Evolutionary conservation across 2,797 vertebrate species (phyloP).

Genomic region (Anguilla megastoma): DNA sequence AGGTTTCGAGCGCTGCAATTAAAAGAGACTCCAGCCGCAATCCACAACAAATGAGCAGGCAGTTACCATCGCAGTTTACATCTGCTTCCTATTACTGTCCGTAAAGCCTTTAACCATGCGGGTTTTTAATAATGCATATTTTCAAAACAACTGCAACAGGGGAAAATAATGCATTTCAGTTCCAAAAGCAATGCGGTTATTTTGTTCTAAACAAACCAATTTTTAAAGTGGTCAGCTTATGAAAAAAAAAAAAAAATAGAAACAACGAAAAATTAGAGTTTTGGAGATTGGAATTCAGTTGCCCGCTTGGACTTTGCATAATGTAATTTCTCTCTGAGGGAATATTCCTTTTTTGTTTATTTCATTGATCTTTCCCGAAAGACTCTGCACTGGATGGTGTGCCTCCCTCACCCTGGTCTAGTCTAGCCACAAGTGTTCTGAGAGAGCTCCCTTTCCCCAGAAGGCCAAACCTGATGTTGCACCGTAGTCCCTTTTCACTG

Average conservation of each 20-base stretch:
- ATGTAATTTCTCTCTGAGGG: background rate
- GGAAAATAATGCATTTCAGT: slow-evolving; percentile 37
- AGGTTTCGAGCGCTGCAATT: slow-evolving; percentile 41
- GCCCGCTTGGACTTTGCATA: background rate
- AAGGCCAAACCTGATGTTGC: background rate
- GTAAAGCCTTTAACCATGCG: slow-evolving; percentile 41
- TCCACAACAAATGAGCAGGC: slow-evolving; percentile 57
- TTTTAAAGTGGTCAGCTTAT: slow-evolving; percentile 11
- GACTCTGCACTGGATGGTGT: background rate
- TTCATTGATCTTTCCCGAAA: background rate
- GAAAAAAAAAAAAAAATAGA: background rate
- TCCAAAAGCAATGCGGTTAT: slow-evolving; percentile 7
- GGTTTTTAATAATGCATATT: slow-evolving; percentile 46
- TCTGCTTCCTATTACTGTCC: slow-evolving; percentile 50
- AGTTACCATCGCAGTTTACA: slow-evolving; percentile 45
- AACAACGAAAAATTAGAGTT: background rate
- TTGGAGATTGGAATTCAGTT: background rate
- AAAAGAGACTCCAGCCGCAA: slow-evolving; percentile 49
- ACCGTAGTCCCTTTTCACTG: background rate
- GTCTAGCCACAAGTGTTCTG: background rate
- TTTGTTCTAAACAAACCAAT: slow-evolving; percentile 11
- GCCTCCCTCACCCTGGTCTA: background rate
- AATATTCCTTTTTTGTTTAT: background rate
- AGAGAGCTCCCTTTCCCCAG: background rate
- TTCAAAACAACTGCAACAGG: slow-evolving; percentile 47